Conservation (phyloP, 2,797 vertebrate species). For the Falco concolor region DNA sequence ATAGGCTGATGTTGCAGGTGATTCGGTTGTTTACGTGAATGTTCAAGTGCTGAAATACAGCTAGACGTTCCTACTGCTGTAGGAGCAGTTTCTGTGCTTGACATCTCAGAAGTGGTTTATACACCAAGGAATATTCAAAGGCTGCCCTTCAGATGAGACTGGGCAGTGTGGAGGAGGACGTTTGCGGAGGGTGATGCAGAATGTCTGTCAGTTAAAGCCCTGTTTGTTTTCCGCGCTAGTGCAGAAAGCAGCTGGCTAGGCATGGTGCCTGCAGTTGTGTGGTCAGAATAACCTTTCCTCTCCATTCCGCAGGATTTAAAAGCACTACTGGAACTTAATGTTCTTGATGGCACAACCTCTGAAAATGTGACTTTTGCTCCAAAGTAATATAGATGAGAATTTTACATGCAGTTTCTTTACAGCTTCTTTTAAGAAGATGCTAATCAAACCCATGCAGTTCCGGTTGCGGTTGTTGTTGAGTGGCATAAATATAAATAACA, state of each 20-base stretch:
- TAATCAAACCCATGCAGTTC: background rate
- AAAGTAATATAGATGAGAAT: background rate
- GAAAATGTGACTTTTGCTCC: background rate
- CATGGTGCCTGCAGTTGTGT: background rate
- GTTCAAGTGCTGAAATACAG: background rate
- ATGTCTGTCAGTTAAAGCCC: background rate
- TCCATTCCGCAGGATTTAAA: background rate
- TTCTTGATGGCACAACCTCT: background rate
- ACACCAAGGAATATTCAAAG: background rate
- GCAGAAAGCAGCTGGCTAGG: background rate
- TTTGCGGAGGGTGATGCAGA: background rate
- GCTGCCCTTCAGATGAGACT: background rate
- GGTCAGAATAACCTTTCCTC: background rate
- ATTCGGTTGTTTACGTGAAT: background rate
- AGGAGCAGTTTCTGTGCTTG: background rate
- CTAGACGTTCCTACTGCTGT: background rate
- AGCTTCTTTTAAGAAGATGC: background rate
- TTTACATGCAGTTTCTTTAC: background rate
- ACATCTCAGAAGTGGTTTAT: background rate
- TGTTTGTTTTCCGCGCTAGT: background rate
- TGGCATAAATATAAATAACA: background rate
- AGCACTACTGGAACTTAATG: background rate
- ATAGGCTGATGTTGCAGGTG: background rate
- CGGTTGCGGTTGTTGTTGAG: background rate
- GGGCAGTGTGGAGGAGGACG: background rate